Conservation (phyloP, 2,888 invertebrate species). For the Stenolophus ochropezus region DNA sequence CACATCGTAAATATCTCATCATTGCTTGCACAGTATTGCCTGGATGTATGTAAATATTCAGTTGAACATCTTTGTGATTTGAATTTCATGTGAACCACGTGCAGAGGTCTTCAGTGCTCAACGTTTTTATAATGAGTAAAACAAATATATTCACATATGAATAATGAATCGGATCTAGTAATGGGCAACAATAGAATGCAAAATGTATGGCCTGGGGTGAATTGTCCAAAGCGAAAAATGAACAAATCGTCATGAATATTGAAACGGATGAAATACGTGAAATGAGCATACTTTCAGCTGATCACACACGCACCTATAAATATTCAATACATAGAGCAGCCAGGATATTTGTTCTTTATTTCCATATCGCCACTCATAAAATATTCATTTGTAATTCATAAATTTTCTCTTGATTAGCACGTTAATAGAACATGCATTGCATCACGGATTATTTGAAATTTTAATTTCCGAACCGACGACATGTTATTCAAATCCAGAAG, state of each 20-base stretch:
- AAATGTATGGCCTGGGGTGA: background rate
- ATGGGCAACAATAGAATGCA: background rate
- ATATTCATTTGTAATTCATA: conserved; percentile 39
- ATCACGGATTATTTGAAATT: conserved; percentile 19
- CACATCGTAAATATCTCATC: too few species aligned
- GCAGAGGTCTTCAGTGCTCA: too few species aligned
- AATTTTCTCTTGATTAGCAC: conserved; percentile 38
- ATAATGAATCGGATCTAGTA: background rate
- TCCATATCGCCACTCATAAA: conserved; percentile 20
- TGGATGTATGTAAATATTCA: too few species aligned
- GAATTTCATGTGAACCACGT: too few species aligned
- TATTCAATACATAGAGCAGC: conserved; percentile 19
- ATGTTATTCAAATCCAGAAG: background rate
- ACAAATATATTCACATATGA: background rate
- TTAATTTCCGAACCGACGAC: conserved; percentile 11
- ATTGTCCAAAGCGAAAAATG: background rate
- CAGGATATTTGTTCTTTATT: conserved; percentile 22
- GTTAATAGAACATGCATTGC: conserved; percentile 12
- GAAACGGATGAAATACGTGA: conserved; percentile 1
- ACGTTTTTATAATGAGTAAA: too few species aligned
- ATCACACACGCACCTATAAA: conserved; percentile 24
- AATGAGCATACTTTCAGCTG: background rate
- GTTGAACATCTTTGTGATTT: too few species aligned
- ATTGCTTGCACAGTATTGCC: too few species aligned
- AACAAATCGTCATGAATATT: conserved; percentile 6